These are phyloP conservation scores for Bombus polaris DNA, from an alignment of 1,140 invertebrate genomes.

Conservation along the genomic window DNA sequence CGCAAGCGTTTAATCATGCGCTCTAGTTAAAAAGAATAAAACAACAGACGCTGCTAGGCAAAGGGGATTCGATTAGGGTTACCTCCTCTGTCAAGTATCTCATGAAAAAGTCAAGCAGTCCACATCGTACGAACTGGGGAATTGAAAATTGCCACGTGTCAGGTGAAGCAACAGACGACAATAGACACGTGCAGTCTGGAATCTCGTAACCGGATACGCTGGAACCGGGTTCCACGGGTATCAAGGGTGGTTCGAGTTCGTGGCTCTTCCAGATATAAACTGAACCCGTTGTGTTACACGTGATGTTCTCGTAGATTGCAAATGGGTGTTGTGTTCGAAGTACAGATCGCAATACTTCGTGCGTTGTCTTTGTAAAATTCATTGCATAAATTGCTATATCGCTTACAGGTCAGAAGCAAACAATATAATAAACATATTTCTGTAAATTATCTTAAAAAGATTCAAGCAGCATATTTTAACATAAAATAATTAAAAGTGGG, in stretches of 20 bases:
- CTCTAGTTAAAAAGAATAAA: slow-evolving; percentile 23
- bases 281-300: slow-evolving; percentile 18
- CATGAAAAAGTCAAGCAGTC: slow-evolving; percentile 72
- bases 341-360: background rate
- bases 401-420: too few species aligned
- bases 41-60: background rate
- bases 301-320: slow-evolving; percentile 29
- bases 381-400: background rate
- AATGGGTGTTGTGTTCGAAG: background rate
- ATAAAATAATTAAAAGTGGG: too few species aligned
- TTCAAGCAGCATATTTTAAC: too few species aligned
- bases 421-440: too few species aligned
- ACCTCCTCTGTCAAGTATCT: slow-evolving; percentile 44
- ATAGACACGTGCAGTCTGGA: slow-evolving; percentile 70
- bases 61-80: slow-evolving; percentile 29
- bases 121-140: slow-evolving; percentile 38
- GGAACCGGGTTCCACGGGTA: slow-evolving; percentile 48
- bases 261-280: slow-evolving; percentile 4
- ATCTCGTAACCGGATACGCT: slow-evolving; percentile 62
- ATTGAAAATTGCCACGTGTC: slow-evolving; percentile 78
- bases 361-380: background rate
- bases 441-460: too few species aligned
- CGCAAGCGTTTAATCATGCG: background rate
- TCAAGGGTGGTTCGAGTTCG: slow-evolving; percentile 56
- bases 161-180: slow-evolving; percentile 75